Base-by-base conservation (phyloP, 1,140 invertebrate genomes). In the Telenomus remus region DNA sequence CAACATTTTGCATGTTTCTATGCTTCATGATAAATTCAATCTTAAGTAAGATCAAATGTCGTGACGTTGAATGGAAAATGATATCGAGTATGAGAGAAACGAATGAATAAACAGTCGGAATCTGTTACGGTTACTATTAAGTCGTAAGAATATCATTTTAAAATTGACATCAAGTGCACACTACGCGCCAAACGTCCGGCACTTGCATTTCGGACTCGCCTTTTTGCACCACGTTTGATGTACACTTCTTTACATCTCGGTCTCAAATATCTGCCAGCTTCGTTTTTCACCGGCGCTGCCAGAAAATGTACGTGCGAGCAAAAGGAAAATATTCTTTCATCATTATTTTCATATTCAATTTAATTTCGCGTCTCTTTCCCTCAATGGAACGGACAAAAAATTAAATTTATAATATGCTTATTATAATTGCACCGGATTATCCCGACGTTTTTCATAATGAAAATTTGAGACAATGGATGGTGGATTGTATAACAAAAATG, bases 141-240 rank as follows among this genome's bases (percentile, higher is more conserved):
- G 39, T 15, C 48, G 43, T 15, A 11, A 68, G 59, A 59, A 59
- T 54, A 19, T 68, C 48, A 47, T 59, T 59, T 53, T 11, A 68
- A 68, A 68, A 59, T 59, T 59, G 55, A 68, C 48, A 46, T 53
- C 53, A 53, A 59, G 46, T 53, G 19, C 48, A n/a, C 4, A 0
- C 8, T 0, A 1, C 48, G 39, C 55, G 48, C 65, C 55, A 68
- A 68, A 53, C 53, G 55, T 37, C 47, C 43, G 49, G 44, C 64
- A 27, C 51, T 13, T 49, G 33, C 39, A 48, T 35, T 37, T 54
- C 51, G 47, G 57, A 15, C 39, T 50, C 60, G n/a, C n/a, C 39
- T 55, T 63, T 65, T 37, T 33, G 13, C 44, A 44, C 44, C 33
- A 10, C 12, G 16, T 27, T 27, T 27, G 19, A 1, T 27, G 19